These are phyloP conservation scores for Uromys caudimaculatus DNA, from an alignment of 2,797 vertebrate genomes.

Conservation along the genomic window DNA sequence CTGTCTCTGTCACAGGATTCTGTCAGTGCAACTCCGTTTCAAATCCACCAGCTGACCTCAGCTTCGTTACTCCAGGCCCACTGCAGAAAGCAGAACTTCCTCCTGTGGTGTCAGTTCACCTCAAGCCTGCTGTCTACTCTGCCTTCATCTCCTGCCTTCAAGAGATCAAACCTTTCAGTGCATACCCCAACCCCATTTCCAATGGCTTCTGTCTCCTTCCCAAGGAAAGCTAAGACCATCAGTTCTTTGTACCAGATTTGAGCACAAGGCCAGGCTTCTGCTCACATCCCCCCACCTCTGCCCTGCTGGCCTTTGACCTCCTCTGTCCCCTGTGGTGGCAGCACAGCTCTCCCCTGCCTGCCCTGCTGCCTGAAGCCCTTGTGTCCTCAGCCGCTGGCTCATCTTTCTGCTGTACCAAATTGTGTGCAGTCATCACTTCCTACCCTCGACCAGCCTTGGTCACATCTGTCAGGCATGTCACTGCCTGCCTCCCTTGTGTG, in stretches of 20 bases:
- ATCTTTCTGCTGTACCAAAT: background rate
- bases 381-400: too few species aligned
- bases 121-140: background rate
- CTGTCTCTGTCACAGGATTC: too few species aligned
- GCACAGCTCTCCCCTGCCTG: background rate
- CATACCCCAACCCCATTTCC: background rate
- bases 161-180: background rate
- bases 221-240: background rate
- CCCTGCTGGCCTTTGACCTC: too few species aligned
- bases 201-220: background rate
- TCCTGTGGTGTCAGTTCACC: too few species aligned
- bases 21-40: background rate
- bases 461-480: accelerated
- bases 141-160: background rate
- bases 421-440: too few species aligned
- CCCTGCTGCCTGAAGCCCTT: background rate
- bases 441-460: background rate
- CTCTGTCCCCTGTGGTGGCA: background rate
- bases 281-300: too few species aligned
- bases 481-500: accelerated
- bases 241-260: accelerated
- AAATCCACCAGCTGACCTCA: background rate
- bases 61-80: background rate
- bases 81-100: too few species aligned
- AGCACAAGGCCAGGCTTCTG: background rate